phyloP scores from a whole-genome alignment of 2,113 vertebrate species.

The Passer montanus region DNA sequence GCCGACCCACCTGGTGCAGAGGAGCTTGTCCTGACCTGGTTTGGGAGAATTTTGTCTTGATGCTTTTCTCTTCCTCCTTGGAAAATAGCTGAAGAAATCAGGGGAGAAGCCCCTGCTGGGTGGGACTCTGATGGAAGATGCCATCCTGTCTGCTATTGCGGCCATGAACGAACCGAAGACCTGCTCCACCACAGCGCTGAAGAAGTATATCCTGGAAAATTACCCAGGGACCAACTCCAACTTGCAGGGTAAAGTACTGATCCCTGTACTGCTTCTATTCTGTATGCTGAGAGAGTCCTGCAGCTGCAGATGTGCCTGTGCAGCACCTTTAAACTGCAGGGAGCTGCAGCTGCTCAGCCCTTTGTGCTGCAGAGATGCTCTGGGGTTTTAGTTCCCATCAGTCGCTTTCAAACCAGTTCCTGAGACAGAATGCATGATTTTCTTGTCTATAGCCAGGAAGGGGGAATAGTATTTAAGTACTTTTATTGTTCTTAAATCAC shows the following conservation, averaged over 20 bases:
- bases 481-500: constrained; percentile 4
- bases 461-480: not conserved
- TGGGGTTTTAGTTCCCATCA: not conserved
- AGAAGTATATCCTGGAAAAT: constrained; percentile 89
- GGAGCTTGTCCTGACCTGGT: constrained; percentile 82
- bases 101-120: constrained; percentile 90
- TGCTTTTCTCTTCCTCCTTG: constrained; percentile 83
- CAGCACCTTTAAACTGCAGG: not conserved
- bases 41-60: constrained; percentile 83
- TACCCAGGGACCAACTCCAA: constrained; percentile 89
- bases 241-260: constrained; percentile 80
- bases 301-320: not conserved
- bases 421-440: not conserved
- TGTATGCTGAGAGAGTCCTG: not conserved
- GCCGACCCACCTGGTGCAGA: constrained; percentile 81
- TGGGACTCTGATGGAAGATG: constrained; percentile 89
- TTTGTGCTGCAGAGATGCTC: not conserved
- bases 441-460: not conserved
- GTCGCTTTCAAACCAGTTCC: not conserved
- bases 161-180: constrained; percentile 99
- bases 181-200: constrained; percentile 92
- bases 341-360: not conserved
- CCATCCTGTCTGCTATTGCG: constrained; percentile 92
- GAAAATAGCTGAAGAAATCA: constrained; percentile 89
- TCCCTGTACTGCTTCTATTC: not conserved